phyloP scores from a whole-genome alignment of 2,888 invertebrate species.

The Falcaria lacertinaria region DNA sequence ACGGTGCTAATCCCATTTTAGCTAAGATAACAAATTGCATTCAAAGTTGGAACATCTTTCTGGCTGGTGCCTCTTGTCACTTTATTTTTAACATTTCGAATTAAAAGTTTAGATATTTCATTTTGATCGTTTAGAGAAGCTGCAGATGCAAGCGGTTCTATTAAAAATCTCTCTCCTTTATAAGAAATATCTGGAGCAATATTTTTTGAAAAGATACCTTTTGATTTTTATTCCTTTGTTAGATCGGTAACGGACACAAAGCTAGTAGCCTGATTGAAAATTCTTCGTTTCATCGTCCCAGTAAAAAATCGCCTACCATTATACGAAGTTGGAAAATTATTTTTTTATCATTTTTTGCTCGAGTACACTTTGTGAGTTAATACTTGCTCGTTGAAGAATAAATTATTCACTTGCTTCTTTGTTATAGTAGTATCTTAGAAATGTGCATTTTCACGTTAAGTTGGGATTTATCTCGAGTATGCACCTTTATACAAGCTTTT shows the following conservation, averaged over 20 bases:
- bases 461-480: no score
- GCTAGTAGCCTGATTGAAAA: slow-evolving; percentile 45
- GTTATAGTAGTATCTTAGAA: slow-evolving; percentile 6
- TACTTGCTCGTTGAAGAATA: not conserved
- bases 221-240: slow-evolving; percentile 43
- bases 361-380: slow-evolving; percentile 1
- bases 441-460: no score
- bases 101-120: no score
- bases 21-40: no score
- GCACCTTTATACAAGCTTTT: no score
- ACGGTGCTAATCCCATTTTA: no score
- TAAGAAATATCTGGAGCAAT: slow-evolving; percentile 8
- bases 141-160: no score
- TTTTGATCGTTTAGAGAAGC: no score
- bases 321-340: not conserved
- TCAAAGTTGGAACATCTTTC: no score
- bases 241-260: slow-evolving; percentile 18
- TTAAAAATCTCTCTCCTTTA: no score
- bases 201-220: slow-evolving; percentile 25
- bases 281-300: slow-evolving; percentile 23
- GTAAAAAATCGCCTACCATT: slow-evolving; percentile 12
- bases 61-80: no score
- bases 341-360: not conserved
- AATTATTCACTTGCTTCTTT: not conserved
- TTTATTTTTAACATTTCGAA: no score